These are phyloP conservation scores for Crenichthys baileyi DNA, from an alignment of 2,797 vertebrate genomes.

Conservation along the genomic window DNA sequence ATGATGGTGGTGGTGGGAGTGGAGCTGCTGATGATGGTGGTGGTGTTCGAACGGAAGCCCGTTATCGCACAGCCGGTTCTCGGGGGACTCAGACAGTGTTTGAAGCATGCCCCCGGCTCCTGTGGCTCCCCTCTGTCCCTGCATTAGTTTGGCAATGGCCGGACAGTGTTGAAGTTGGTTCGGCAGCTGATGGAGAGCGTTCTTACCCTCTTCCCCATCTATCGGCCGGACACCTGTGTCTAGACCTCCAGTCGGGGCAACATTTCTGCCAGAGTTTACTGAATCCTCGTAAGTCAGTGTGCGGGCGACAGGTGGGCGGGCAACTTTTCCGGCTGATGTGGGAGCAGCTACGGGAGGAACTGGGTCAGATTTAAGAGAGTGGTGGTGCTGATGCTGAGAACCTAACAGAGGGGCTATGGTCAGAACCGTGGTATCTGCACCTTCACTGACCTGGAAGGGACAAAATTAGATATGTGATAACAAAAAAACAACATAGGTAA, in stretches of 20 bases:
- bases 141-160: constrained; percentile 93
- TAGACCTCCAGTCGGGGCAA: not conserved
- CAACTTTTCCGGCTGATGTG: constrained; percentile 34
- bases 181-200: constrained; percentile 9
- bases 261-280: constrained; percentile 38
- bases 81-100: constrained; percentile 85
- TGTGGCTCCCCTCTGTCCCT: constrained; percentile 70
- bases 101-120: constrained; percentile 81
- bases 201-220: not conserved
- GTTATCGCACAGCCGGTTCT: constrained; percentile 83
- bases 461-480: not conserved
- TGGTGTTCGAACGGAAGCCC: constrained; percentile 67
- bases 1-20: constrained; percentile 52
- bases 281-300: constrained; percentile 88
- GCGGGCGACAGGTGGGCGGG: constrained; percentile 80
- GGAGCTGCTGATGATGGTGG: constrained; percentile 64
- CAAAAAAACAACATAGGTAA: not conserved
- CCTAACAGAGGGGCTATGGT: constrained; percentile 89
- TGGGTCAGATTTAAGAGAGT: constrained; percentile 47
- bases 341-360: constrained; percentile 9
- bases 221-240: constrained; percentile 19
- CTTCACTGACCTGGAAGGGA: constrained; percentile 68
- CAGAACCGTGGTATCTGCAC: constrained; percentile 81
- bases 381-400: constrained; percentile 69
- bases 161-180: constrained; percentile 84